Evolutionary conservation across 2,797 vertebrate genomes (phyloP), one percentile per base, ranked within the genome.

Genomic region (Eulemur mongoz): DNA sequence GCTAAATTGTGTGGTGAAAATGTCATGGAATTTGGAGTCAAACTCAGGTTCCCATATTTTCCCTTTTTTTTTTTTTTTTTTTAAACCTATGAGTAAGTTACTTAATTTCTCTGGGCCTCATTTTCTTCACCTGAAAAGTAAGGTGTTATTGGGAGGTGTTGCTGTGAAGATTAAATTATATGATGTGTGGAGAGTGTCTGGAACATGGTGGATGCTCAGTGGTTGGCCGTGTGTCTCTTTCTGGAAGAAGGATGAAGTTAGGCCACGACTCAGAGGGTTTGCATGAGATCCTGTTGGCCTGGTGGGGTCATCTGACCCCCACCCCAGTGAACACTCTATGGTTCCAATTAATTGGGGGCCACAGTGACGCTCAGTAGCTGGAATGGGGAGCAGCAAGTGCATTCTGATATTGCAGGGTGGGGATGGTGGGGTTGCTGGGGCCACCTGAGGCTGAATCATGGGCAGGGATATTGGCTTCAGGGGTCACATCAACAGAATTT

Each of bases 321-420:
- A 8, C 43, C 2, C 8, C 30, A 5, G 2, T 4, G 32, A 15
- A 3, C 7, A 40, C 48, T 7, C 83, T 63, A 1, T 4, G 1
- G 3, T 65, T 94, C 52, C 48, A 52, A 40, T 63, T 4, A 0
- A 35, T 25, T 32, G 72, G 89, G 73, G 69, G 95, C 43, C 80
- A 72, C 97, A 98, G 95, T 96, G 97, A 97, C 97, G 97, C 54
- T 96, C 80, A 90, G 96, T 94, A 98, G 97, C 86, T 45, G 91
- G 2, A 0, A 65, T 79, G 50, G 0, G 32, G 86, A 97, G 96
- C 72, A 96, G 76, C 96, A 96, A 81, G 73, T 4, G 40, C 25
- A 48, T 57, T 67, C 38, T 5, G 27, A 8, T 25, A 0, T 23
- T 43, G 18, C 11, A 20, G n/a, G 75, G 75, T 20, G 25, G 0